phyloP scores from a whole-genome alignment of 2,113 vertebrate genomes.

The Corvus hawaiiensis region DNA sequence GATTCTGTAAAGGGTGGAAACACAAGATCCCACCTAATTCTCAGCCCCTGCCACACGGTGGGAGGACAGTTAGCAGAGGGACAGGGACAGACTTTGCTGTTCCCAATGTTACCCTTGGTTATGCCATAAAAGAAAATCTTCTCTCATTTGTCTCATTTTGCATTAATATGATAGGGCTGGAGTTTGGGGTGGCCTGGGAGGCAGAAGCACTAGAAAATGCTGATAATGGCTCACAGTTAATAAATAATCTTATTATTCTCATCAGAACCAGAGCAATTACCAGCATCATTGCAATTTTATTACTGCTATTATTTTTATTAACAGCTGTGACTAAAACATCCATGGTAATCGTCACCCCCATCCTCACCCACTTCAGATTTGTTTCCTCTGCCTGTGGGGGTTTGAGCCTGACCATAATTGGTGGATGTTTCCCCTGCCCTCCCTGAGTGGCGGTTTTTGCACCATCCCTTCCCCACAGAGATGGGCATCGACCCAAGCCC shows the following conservation, averaged over 20 bases:
- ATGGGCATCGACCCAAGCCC: background rate
- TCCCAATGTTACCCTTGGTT: background rate
- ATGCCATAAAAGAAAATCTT: background rate
- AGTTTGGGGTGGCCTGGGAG: background rate
- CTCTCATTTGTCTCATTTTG: background rate
- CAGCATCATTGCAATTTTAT: conserved; percentile 15
- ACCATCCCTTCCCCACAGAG: background rate
- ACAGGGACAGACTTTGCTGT: background rate
- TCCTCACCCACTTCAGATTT: background rate
- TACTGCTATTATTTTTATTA: conserved; percentile 28
- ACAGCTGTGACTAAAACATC: conserved; percentile 10
- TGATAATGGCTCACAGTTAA: conserved; percentile 42
- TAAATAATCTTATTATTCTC: conserved; percentile 21
- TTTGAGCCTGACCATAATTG: background rate
- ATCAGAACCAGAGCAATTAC: background rate
- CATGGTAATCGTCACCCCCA: background rate
- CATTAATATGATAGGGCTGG: background rate
- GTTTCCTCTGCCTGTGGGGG: background rate
- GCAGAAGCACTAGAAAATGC: background rate
- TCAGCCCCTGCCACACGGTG: background rate
- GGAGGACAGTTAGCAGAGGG: background rate
- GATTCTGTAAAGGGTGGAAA: background rate
- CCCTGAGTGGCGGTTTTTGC: background rate
- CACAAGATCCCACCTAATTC: background rate
- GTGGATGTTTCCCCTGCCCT: background rate